Evolutionary conservation across 2,888 invertebrate genomes (phyloP), one percentile per base, ranked within the genome.

Genomic region (Rotaria socialis): DNA sequence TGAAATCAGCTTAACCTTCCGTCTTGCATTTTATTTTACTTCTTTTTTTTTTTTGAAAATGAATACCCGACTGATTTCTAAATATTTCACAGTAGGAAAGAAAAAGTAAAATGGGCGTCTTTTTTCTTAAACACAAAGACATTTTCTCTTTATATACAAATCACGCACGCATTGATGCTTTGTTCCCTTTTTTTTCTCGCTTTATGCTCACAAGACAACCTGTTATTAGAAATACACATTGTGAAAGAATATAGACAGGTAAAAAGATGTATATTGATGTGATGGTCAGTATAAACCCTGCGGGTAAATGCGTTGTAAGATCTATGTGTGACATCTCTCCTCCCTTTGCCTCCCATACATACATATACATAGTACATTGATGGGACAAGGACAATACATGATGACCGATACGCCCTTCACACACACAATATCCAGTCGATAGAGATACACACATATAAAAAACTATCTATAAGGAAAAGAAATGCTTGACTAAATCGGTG

Each of bases 291-390:
- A 35, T 67, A n/a, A 67, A 67, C 60, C 60, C 60, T 67, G n/a
- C 60, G 60, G 60, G 60, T 67, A 67, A 35, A 67, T 67, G 27
- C 60, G 60, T 67, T 67, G 60, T 67, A 67, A 67, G 60, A 67
- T 67, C 60, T 67, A 67, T 67, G 60, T 67, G 60, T 67, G 60
- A 67, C 60, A 67, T 67, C 60, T 67, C 60, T 67, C 60, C 60
- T 67, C 60, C 60, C 60, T 67, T 67, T 67, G 35, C 60, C 60
- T 67, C 60, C 60, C 60, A 67, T 67, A 67, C 60, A 67, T 67
- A 67, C 60, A 60, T 60, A 60, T 27, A 60, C 60, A 27, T 60
- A 27, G 27, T 60, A 60, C 60, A 67, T 67, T 67, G 60, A 67
- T 67, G 60, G 60, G 60, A 67, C 60, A 67, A 67, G 60, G 60